Conservation (phyloP, 2,888 invertebrate species). For the Protula sp. region DNA sequence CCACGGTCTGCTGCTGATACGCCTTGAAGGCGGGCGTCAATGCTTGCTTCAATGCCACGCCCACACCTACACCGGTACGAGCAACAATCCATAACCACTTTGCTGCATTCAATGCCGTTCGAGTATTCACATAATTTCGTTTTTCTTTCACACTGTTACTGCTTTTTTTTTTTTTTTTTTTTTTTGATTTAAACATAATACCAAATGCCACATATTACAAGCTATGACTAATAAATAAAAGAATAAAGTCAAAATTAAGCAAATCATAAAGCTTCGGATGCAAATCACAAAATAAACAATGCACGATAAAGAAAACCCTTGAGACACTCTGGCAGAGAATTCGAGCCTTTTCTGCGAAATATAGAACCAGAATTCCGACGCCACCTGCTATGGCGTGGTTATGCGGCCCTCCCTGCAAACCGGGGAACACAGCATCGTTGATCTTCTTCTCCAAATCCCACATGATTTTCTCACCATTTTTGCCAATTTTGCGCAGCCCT, state of each 20-base stretch:
- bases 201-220: neutral
- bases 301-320: too few relatives aligned
- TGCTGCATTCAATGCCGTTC: too few relatives aligned
- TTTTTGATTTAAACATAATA: too few relatives aligned
- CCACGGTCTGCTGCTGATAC: constrained; percentile 83
- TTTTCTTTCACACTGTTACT: neutral
- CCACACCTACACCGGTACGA: too few relatives aligned
- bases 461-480: constrained; percentile 77
- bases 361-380: too few relatives aligned
- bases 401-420: constrained; percentile 95
- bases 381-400: constrained; percentile 87
- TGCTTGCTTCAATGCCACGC: constrained; percentile 88
- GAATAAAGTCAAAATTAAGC: too few relatives aligned
- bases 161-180: too few relatives aligned
- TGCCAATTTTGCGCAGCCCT: constrained; percentile 61
- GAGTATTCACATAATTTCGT: too few relatives aligned
- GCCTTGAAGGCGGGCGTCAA: constrained; percentile 71
- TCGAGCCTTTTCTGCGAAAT: too few relatives aligned
- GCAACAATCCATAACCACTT: neutral
- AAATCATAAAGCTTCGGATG: too few relatives aligned
- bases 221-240: neutral
- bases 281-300: too few relatives aligned
- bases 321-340: too few relatives aligned
- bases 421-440: constrained; percentile 86
- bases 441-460: constrained; percentile 85